A percentile compares a stretch with the other conserved stretches of the same genome.
Conservation (phyloP, 2,888 invertebrate species). For the Sisyra nigra region DNA sequence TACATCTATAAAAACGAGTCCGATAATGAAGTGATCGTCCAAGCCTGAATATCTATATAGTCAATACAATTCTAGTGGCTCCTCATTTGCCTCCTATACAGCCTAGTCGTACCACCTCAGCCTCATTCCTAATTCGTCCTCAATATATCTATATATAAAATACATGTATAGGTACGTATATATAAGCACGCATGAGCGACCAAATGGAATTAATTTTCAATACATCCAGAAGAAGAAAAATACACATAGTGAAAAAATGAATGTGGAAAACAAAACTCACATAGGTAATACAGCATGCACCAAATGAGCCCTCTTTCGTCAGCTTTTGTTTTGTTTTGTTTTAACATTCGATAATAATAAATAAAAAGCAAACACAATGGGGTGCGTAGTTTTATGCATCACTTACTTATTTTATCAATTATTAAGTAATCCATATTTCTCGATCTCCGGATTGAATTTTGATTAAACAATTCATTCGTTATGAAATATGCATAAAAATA, state of each 20-base stretch:
- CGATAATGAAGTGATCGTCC: constrained; percentile 4
- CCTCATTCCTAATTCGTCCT: constrained; percentile 10
- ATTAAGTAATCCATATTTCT: too few species aligned
- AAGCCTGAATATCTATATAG: constrained; percentile 4
- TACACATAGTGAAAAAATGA: neutral
- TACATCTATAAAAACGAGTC: too few species aligned
- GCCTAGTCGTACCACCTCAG: too few species aligned
- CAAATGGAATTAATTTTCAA: constrained; percentile 9
- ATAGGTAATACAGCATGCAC: neutral
- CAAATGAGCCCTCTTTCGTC: neutral
- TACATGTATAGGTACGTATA: too few species aligned
- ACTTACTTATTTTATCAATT: too few species aligned
- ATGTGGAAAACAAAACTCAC: neutral
- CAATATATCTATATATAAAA: neutral
- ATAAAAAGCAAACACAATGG: constrained; percentile 1
- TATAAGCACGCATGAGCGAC: constrained; percentile 4
- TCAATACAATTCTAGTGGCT: too few species aligned
- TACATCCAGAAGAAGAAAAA: constrained; percentile 6
- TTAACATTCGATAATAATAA: neutral
- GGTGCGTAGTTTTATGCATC: too few species aligned
- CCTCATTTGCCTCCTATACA: too few species aligned
- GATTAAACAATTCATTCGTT: too few species aligned
- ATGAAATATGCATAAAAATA: too few species aligned
- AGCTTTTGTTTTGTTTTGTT: too few species aligned
- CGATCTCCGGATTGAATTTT: too few species aligned